Base-by-base conservation (phyloP, 1,140 invertebrate genomes). In the Zelostemma sp. region DNA sequence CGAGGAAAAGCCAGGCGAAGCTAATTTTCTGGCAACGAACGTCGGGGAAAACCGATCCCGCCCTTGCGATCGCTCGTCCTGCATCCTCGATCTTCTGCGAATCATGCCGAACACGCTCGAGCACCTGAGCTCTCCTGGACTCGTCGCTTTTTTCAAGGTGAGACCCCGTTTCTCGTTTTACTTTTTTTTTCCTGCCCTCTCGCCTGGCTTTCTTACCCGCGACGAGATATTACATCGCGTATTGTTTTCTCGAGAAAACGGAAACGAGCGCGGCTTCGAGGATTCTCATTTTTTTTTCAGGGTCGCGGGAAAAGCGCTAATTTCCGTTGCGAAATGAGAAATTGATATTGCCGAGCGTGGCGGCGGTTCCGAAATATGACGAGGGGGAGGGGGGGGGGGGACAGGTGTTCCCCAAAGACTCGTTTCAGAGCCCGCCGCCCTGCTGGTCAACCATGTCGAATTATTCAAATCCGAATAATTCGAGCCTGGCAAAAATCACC, bases 21-120 rank as follows among this genome's bases (percentile, higher is more conserved):
- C n/a, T n/a, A n/a, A n/a, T n/a, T n/a, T n/a, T n/a, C n/a, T n/a
- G 48, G 48, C 28, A 28, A 50, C 33, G 48, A 50, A 33, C 25
- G 2, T 48, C 12, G 46, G 19, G 15, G 11, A 21, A 48, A 9
- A 28, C 3, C n/a, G 11, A 31, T 14, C 12, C 46, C 46, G 16
- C 46, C 21, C 43, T 5, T 46, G 3, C 14, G 1, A 19, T 46
- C 21, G 17, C 21, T n/a, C 46, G n/a, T 21, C 11, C 12, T 19
- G 46, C 8, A 25, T 48, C 46, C 46, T 48, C 46, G 46, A 48
- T 15, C 46, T 12, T 28, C 21, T 21, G 18, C 21, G 21, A 19
- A 48, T 48, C 46, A 48, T 48, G 46, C 18, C 48, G 21, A 31
- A 35, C 14, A 6, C 17, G 17, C 17, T 47, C 45, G 5, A n/a